Conservation (phyloP, 2,797 vertebrate species). For the Syngnathus acus region DNA sequence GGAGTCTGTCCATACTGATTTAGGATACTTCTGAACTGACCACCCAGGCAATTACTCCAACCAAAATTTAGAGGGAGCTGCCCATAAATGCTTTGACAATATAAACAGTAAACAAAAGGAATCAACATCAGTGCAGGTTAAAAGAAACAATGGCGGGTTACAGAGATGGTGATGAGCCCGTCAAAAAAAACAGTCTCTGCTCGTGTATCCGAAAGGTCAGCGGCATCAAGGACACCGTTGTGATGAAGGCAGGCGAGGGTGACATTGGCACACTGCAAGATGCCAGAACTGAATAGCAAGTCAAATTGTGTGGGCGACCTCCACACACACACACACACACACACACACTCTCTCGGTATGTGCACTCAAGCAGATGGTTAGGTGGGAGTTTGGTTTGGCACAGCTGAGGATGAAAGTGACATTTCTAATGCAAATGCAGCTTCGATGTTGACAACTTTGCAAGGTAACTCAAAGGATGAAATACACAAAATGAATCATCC, state of each 20-base stretch:
- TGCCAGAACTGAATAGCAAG: slow-evolving; percentile 50
- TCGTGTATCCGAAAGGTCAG: slow-evolving; percentile 30
- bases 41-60: no score
- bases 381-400: slow-evolving; percentile 23
- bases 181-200: slow-evolving; percentile 4
- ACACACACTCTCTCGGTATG: slow-evolving; percentile 6
- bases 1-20: no score
- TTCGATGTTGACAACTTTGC: slow-evolving; percentile 30
- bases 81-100: no score
- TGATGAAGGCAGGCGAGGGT: slow-evolving; percentile 38
- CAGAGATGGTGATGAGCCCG: no score
- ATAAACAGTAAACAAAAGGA: no score
- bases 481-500: slow-evolving; percentile 3
- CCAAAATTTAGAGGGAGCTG: no score
- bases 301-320: slow-evolving; percentile 43
- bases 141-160: no score
- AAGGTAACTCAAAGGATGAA: slow-evolving; percentile 23
- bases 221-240: slow-evolving; percentile 43
- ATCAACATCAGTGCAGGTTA: no score
- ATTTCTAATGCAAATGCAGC: slow-evolving; percentile 61
- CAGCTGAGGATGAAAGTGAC: slow-evolving; percentile 57
- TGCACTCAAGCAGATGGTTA: slow-evolving; percentile 50
- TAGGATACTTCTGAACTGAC: no score
- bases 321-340: no score
- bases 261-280: slow-evolving; percentile 51